Evolutionary conservation across 2,113 vertebrate species (phyloP), one percentile per base, ranked within the genome.

Genomic region (Xiphophorus maculatus): DNA sequence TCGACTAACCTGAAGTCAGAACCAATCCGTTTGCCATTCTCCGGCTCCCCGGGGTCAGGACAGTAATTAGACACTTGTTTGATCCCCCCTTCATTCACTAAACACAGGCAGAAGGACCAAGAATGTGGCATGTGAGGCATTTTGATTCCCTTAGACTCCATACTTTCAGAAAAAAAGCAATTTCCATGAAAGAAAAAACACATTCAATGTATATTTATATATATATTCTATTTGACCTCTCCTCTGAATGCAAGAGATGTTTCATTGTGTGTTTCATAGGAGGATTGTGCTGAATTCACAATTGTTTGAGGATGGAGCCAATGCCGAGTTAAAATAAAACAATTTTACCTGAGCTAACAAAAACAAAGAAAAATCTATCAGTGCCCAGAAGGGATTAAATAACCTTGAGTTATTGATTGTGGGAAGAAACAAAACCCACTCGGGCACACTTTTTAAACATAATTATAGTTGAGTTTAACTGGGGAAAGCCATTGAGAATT

Each of bases 11-110:
- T 99, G 95, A 98, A 99, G 93, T 99, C 96, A 58, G 96, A 95
- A 89, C 97, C 97, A 76, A 95, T 92, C 76, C 97, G 96, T 90
- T 97, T 98, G 84, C 98, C 97, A 87, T 99, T 98, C 90, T 99
- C 97, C 27, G 98, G 97, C 93, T 98, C 97, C 89, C 98, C 98
- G 40, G 98, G 98, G 91, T 99, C 98, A 67, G 97, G 97, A 83
- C 98, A 99, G 90, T 97, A 95, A 94, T 99, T 99, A 85, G 98
- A 98, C 81, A 97, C 96, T 89, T 98, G 98, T 91, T 99, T 99
- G 95, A 98, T 95, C 90, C 97, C 97, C 66, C 97, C 98, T 89
- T 99, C 98, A 93, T 98, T 99, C 96, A 98, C 97, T 99, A 84
- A 58, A 92, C 14, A 86, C 77, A 85, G 72, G 70, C 69, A 84